Evolutionary conservation across 2,113 vertebrate species (phyloP), one percentile per base, ranked within the genome.

Genomic region (Lagopus leucura): DNA sequence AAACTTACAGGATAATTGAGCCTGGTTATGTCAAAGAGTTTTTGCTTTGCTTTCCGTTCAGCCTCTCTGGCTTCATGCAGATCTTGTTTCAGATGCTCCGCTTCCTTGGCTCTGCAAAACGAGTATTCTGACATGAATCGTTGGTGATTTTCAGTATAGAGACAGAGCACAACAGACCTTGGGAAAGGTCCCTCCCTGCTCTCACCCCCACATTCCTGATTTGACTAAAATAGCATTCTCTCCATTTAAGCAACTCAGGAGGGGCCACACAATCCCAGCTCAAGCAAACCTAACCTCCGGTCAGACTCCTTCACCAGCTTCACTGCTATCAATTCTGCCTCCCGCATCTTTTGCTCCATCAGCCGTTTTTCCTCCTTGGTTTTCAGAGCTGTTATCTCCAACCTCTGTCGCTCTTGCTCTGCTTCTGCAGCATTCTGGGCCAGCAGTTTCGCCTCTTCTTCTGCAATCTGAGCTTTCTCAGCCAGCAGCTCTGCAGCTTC

Each of bases 261-360:
- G 32, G 8, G 57, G 60, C 32, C 65, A 38, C 25, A 20, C 4
- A 20, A 50, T 1, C 42, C 16, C 20, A 57, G 0, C 28, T 10
- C 34, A 5, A 69, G 54, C 24, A 58, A 30, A 60, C 2, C 94
- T 83, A 28, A 99, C 99, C 99, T 99, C 54, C 98, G 97, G 93
- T 99, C 99, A 0, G 99, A 99, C 88, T 99, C 98, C 97, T 99
- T 98, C 95, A 99, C 98, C 95, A 99, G 98, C 92, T 99, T 99
- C 90, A 98, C 98, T 1, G 98, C 98, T n/a, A 99, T 98, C 90
- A 98, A 97, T 96, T 99, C 99, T 3, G 98, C 98, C 96, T 99
- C 99, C 84, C 98, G 97, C 98, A 99, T 99, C 97, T 99, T 99
- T 97, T 99, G 99, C 97, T 99, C 99, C 98, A 99, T 99, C 96